Conservation (phyloP, 2,797 vertebrate genomes). For the Anabas testudineus region DNA sequence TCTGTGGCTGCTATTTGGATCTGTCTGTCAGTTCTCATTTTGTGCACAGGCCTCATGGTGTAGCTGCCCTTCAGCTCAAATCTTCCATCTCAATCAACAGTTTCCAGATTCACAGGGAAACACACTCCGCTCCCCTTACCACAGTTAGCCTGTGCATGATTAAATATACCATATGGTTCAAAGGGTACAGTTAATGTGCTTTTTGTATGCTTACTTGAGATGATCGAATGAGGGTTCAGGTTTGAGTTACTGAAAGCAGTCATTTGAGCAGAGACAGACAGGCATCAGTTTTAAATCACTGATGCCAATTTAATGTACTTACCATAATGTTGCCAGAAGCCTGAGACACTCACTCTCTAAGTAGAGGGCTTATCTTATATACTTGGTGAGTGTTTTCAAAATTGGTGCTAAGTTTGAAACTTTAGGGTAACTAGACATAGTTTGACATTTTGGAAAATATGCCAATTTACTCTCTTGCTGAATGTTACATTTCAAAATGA, state of each 20-base stretch:
- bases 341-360: constrained; percentile 17
- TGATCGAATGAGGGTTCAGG: constrained; percentile 26
- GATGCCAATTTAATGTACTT: constrained; percentile 42
- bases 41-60: constrained; percentile 27
- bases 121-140: constrained; percentile 30
- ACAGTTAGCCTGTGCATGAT: constrained; percentile 45
- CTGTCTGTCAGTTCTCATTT: constrained; percentile 60
- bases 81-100: constrained; percentile 56
- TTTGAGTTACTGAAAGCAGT: constrained; percentile 42
- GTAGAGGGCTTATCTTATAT: background rate
- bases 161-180: constrained; percentile 56
- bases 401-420: too few relatives aligned
- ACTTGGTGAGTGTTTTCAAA: constrained; percentile 34
- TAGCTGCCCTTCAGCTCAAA: constrained; percentile 45
- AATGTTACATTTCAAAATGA: too few relatives aligned
- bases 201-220: constrained; percentile 57
- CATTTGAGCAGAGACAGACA: constrained; percentile 26
- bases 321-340: constrained; percentile 18
- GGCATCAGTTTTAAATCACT: constrained; percentile 26
- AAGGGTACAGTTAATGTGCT: constrained; percentile 49
- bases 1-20: constrained; percentile 49
- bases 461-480: background rate
- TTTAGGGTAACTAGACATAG: background rate
- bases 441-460: background rate
- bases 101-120: constrained; percentile 63